phyloP scores from a whole-genome alignment of 2,113 vertebrate species.

The Natator depressus region DNA sequence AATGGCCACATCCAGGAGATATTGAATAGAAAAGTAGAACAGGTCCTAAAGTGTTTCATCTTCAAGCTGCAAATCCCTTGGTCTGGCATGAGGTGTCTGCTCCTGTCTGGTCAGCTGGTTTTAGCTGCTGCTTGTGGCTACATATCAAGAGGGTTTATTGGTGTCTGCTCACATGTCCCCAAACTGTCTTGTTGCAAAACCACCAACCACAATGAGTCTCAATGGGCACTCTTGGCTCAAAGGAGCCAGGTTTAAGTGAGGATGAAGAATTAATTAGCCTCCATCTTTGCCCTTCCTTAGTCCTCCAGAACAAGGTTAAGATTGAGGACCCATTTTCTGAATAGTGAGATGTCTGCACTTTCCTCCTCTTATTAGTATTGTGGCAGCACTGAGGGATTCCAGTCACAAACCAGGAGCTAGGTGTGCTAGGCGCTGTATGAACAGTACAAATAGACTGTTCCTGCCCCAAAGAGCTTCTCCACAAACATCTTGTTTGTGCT shows the following conservation, averaged over 20 bases:
- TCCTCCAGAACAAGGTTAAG: background rate
- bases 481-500: background rate
- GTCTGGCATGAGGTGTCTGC: background rate
- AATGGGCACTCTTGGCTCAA: background rate
- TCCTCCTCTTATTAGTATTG: background rate
- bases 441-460: background rate
- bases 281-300: background rate
- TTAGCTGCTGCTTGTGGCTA: background rate
- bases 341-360: background rate
- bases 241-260: background rate
- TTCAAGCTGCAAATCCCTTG: background rate
- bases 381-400: accelerated
- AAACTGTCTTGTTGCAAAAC: background rate
- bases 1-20: background rate
- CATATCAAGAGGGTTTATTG: background rate
- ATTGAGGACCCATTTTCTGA: background rate
- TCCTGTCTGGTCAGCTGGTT: background rate
- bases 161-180: background rate
- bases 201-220: background rate
- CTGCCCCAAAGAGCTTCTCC: background rate
- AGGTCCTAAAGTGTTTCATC: background rate
- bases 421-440: accelerated
- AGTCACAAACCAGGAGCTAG: accelerated
- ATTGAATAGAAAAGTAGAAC: background rate
- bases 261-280: background rate